Percentiles rank a stretch among this genome's conserved stretches.
These are phyloP conservation scores for Bovichtus diacanthus DNA, from an alignment of 2,797 vertebrate species.

Conservation along the genomic window DNA sequence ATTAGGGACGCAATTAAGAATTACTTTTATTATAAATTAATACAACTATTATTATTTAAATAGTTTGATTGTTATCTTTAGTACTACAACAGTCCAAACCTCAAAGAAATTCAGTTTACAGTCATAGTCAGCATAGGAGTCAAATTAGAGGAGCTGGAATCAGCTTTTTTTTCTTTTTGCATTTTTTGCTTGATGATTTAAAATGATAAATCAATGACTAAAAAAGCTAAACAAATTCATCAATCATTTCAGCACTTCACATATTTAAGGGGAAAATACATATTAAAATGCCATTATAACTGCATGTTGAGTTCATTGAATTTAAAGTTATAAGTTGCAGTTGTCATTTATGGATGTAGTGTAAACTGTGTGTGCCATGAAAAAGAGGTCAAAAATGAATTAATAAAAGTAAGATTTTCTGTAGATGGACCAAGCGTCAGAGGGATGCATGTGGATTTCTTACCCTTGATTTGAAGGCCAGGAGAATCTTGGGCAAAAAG, in stretches of 20 bases:
- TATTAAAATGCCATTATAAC: not conserved
- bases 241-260: not conserved
- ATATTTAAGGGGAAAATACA: not conserved
- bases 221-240: not conserved
- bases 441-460: constrained; percentile 19
- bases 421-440: not conserved
- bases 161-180: not conserved
- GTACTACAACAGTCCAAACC: not conserved
- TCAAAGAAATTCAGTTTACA: not conserved
- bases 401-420: not conserved
- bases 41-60: not conserved
- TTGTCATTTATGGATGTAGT: not conserved
- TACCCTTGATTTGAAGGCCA: constrained; percentile 96
- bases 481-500: constrained; percentile 93
- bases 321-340: not conserved
- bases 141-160: not conserved
- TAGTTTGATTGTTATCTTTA: too few relatives aligned
- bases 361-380: not conserved
- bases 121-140: too few relatives aligned
- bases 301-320: not conserved
- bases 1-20: not conserved
- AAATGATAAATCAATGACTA: not conserved
- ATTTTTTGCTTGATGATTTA: not conserved
- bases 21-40: not conserved
- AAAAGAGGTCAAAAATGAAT: not conserved